These are phyloP conservation scores for Agrochola lychnidis DNA, from an alignment of 2,888 invertebrate species.

Conservation along the genomic window DNA sequence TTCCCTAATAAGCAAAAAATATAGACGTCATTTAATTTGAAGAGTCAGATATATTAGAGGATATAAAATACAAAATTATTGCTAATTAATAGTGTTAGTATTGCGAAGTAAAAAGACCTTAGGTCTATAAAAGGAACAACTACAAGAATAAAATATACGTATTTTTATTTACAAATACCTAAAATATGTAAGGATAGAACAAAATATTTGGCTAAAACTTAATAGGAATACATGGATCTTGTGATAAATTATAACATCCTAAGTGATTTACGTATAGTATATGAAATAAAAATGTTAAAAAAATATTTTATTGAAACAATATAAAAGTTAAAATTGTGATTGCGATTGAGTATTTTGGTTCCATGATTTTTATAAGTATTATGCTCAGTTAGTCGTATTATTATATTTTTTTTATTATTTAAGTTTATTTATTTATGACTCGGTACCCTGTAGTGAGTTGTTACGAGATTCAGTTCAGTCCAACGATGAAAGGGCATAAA, in stretches of 20 bases:
- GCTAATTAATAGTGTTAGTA: conserved; percentile 85
- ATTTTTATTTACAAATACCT: conserved; percentile 87
- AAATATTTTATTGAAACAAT: conserved; percentile 73
- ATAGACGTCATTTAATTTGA: conserved; percentile 70
- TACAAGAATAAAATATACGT: conserved; percentile 86
- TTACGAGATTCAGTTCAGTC: conserved; percentile 83
- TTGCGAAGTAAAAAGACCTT: conserved; percentile 89
- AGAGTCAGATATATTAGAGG: conserved; percentile 72
- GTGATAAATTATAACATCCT: conserved; percentile 80
- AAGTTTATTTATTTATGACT: conserved; percentile 79
- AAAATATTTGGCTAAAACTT: conserved; percentile 89
- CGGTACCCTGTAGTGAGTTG: conserved; percentile 87
- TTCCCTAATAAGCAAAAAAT: conserved; percentile 64
- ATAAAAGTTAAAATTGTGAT: conserved; percentile 82
- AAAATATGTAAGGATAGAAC: conserved; percentile 82
- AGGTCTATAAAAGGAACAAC: conserved; percentile 87
- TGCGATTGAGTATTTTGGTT: conserved; percentile 85
- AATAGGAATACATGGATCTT: conserved; percentile 84
- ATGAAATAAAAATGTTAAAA: conserved; percentile 61
- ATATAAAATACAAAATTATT: conserved; percentile 86
- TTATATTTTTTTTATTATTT: conserved; percentile 74
- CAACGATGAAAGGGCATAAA: conserved; percentile 68
- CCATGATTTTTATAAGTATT: conserved; percentile 76
- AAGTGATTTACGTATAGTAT: conserved; percentile 71
- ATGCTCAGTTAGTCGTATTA: conserved; percentile 78